A percentile compares a stretch with the other conserved stretches of the same genome.
phyloP scores from a whole-genome alignment of 2,797 vertebrate genomes.

The Clarias fuscus region DNA sequence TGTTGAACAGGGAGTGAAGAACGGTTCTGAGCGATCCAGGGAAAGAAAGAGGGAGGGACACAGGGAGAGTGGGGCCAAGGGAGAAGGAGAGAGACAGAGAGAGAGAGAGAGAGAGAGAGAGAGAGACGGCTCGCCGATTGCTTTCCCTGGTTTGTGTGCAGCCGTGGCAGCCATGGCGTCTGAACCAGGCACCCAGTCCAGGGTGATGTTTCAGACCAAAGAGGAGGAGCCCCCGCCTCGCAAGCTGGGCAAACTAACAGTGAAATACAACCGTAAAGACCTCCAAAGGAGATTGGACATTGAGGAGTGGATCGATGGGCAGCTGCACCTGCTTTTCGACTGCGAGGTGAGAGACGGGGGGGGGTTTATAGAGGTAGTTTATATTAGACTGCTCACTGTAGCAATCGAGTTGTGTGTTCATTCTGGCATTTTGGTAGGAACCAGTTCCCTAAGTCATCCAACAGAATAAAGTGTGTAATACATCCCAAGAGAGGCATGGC shows the following conservation, averaged over 20 bases:
- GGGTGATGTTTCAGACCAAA: constrained; percentile 84
- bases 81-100: constrained; percentile 16
- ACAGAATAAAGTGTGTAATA: constrained; percentile 6
- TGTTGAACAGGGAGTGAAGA: constrained; percentile 37
- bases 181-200: constrained; percentile 79
- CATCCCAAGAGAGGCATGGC: constrained; percentile 1
- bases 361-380: background rate
- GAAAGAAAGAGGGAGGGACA: constrained; percentile 33
- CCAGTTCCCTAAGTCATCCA: constrained; percentile 5
- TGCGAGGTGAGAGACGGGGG: constrained; percentile 78
- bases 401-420: constrained; percentile 3
- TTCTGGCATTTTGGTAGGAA: background rate
- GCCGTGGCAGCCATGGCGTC: constrained; percentile 82
- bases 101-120: constrained; percentile 29
- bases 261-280: constrained; percentile 94
- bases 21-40: constrained; percentile 56
- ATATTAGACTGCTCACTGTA: constrained; percentile 40
- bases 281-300: constrained; percentile 92
- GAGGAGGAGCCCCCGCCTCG: constrained; percentile 81
- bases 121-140: constrained; percentile 57
- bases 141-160: constrained; percentile 67
- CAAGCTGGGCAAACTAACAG: constrained; percentile 90
- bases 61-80: constrained; percentile 19
- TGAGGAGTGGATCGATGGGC: constrained; percentile 92
- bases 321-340: constrained; percentile 91